Base-by-base conservation (phyloP, 2,113 vertebrate genomes). In the Etia nguti region DNA sequence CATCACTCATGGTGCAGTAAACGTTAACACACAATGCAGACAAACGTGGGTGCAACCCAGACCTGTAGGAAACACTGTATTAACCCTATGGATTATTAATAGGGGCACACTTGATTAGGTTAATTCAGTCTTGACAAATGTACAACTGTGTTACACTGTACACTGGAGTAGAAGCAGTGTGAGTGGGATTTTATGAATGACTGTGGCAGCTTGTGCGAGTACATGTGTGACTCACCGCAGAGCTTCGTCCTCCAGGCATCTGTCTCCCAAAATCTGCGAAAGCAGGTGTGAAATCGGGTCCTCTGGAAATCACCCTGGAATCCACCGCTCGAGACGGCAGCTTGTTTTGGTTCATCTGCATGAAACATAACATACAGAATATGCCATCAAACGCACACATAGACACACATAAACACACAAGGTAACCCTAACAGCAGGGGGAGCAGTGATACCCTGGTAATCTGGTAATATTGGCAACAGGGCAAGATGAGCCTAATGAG, bases 211-310 rank as follows among this genome's bases (percentile, higher is more conserved):
- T 57, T 73, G 54, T 18, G 77, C 2, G 20, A 29, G 26, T 62
- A 15, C 3, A 4, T 8, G 13, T 20, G 55, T 41, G 88, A 98
- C 98, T 98, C 95, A 98, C 98, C 81, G 97, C 86, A n/a, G 97
- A 87, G 36, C 97, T 98, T 93, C 98, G 97, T 90, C 97, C 97
- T 82, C 97, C 97, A 0, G 97, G 90, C 84, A 97, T 93, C 82
- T 97, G 98, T 87, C 98, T 97, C 92, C 98, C 97, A 92, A 99
- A 99, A 91, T 99, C 99, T 46, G 99, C 99, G 24, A 98, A 99
- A 62, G 99, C 98, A 7, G 99, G 99, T 2, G 99, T 99, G 96
- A 99, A 99, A 89, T 99, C 99, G 1, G 99, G 98, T 87, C 98
- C 98, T 89, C 98, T 97, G 90, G 97, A 97, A 92, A 99, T 96